Percentiles rank a stretch among this genome's conserved stretches.
phyloP scores from a whole-genome alignment of 2,797 vertebrate genomes.

The Paratrypauchen microcephalus region DNA sequence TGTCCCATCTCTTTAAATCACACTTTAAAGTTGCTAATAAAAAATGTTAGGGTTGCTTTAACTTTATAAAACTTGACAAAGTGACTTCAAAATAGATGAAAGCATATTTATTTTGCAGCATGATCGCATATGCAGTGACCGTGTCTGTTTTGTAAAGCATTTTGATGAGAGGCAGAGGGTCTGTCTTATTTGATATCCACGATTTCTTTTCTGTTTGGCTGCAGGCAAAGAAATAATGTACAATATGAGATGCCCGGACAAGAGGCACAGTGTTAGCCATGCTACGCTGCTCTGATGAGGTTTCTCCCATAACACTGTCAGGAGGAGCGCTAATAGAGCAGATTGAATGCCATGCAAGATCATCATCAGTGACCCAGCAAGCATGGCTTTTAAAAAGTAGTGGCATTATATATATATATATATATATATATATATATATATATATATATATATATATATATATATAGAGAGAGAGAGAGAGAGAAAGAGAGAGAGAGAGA shows the following conservation, averaged over 20 bases:
- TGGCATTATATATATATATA: no score
- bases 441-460: no score
- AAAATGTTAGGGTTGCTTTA: not conserved
- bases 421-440: no score
- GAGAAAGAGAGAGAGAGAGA: no score
- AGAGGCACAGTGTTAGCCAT: conserved; percentile 39
- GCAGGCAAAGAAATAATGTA: conserved; percentile 44
- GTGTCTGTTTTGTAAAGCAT: not conserved
- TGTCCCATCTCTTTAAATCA: not conserved
- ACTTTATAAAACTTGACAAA: not conserved
- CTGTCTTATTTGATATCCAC: not conserved
- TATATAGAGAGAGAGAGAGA: no score
- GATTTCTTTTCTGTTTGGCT: conserved; percentile 4
- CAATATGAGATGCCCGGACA: conserved; percentile 27
- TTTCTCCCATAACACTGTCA: conserved; percentile 42
- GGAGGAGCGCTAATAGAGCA: conserved; percentile 36
- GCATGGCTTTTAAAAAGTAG: conserved; percentile 19
- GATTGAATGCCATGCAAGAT: conserved; percentile 24
- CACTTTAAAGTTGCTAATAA: not conserved
- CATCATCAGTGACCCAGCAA: conserved; percentile 25
- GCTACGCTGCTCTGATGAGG: conserved; percentile 43
- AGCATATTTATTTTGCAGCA: not conserved
- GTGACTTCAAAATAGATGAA: not conserved
- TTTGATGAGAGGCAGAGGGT: not conserved
- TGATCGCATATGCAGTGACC: not conserved